These are phyloP conservation scores for Myotis pilosus DNA, from an alignment of 2,797 vertebrate genomes.

Conservation along the genomic window DNA sequence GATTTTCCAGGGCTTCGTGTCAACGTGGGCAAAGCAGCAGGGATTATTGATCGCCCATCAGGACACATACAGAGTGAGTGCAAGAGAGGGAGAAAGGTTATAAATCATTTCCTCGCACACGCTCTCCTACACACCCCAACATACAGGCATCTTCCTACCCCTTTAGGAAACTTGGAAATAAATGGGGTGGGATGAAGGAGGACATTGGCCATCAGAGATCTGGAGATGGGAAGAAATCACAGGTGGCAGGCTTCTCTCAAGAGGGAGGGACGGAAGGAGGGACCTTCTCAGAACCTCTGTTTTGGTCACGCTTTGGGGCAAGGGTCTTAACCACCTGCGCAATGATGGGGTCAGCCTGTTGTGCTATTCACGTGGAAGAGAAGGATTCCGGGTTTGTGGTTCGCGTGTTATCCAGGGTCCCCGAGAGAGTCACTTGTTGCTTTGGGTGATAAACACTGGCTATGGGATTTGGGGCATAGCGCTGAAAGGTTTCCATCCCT, in stretches of 20 bases:
- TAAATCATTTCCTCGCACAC: neutral
- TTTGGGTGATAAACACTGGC: neutral
- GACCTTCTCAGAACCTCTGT: neutral
- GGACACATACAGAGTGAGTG: neutral
- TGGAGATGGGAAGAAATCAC: neutral
- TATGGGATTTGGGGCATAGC: neutral
- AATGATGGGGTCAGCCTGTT: neutral
- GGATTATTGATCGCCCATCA: neutral
- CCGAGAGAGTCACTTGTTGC: neutral
- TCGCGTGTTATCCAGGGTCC: neutral
- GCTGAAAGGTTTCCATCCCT: neutral
- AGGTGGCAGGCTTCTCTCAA: neutral
- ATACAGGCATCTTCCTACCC: neutral
- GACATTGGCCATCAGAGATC: neutral
- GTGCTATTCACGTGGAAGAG: neutral
- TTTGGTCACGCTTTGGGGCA: neutral
- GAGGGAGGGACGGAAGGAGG: too few relatives aligned
- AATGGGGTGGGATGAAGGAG: neutral
- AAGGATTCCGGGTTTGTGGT: constrained; percentile 49
- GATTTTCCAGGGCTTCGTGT: neutral
- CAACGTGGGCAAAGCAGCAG: neutral
- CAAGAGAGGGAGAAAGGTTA: neutral
- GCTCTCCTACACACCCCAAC: too few relatives aligned
- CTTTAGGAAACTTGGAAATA: neutral
- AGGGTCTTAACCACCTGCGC: neutral